These are phyloP conservation scores for Menura novaehollandiae DNA, from an alignment of 2,113 vertebrate species.

Conservation along the genomic window DNA sequence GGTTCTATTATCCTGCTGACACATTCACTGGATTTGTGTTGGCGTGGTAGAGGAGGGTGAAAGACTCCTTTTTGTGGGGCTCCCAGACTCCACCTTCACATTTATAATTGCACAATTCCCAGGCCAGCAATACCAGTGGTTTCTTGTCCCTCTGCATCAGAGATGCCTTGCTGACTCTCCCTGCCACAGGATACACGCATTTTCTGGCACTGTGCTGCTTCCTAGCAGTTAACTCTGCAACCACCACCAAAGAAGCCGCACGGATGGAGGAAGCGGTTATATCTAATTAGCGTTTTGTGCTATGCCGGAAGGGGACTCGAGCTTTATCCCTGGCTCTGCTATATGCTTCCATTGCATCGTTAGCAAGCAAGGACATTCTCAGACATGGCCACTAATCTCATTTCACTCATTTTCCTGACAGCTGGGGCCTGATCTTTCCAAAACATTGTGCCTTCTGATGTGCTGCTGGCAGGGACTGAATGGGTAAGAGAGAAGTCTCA, in stretches of 20 bases:
- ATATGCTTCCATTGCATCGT: background rate
- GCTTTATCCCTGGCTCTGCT: background rate
- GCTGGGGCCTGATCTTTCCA: background rate
- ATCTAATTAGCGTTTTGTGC: background rate
- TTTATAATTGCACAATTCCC: background rate
- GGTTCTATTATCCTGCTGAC: background rate
- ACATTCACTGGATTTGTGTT: background rate
- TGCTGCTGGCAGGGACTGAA: background rate
- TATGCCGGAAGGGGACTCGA: background rate
- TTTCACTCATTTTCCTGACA: slow-evolving; percentile 39
- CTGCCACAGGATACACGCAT: background rate
- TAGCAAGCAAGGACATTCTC: background rate
- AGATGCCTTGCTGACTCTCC: background rate
- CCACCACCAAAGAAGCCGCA: accelerated
- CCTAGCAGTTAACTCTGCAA: background rate
- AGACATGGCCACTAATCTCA: background rate
- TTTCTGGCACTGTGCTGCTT: background rate
- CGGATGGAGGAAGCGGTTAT: accelerated
- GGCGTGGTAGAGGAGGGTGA: background rate
- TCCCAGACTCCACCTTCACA: background rate
- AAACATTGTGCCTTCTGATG: background rate
- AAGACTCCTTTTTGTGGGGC: background rate
- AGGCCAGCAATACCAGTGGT: background rate
- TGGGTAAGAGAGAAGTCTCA: background rate
- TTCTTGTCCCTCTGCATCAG: background rate